phyloP scores from a whole-genome alignment of 2,888 invertebrate genomes.

The Heliconius sara region DNA sequence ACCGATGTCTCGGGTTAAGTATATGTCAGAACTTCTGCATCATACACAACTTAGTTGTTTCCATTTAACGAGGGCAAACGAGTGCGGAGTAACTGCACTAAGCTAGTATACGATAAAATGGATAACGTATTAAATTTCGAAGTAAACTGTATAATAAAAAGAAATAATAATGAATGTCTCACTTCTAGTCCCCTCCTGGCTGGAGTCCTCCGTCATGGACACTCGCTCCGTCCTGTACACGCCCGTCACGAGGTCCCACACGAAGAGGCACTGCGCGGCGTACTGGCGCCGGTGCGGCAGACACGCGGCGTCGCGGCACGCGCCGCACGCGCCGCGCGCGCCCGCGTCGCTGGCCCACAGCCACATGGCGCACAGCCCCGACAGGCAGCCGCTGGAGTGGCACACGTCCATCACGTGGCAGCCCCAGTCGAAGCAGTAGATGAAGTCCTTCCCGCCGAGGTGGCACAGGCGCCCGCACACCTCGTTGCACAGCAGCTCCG shows the following conservation, averaged over 20 bases:
- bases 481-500: slow-evolving; percentile 78
- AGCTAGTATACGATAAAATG: neutral
- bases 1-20: too few species aligned
- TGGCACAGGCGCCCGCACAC: slow-evolving; percentile 78
- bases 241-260: slow-evolving; percentile 80
- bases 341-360: slow-evolving; percentile 73
- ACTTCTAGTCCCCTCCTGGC: slow-evolving; percentile 78
- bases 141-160: neutral
- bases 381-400: slow-evolving; percentile 79
- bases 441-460: slow-evolving; percentile 73
- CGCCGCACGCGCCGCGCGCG: slow-evolving; percentile 53
- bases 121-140: neutral
- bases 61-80: too few species aligned
- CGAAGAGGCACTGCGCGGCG: slow-evolving; percentile 79
- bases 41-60: too few species aligned
- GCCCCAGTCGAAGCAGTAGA: slow-evolving; percentile 83
- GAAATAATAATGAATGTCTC: slow-evolving; percentile 33
- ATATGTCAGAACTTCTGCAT: too few species aligned
- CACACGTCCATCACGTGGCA: slow-evolving; percentile 82
- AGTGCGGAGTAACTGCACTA: too few species aligned
- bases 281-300: slow-evolving; percentile 75
- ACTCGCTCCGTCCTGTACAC: slow-evolving; percentile 78
- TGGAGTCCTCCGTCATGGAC: slow-evolving; percentile 77
- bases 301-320: slow-evolving; percentile 68
- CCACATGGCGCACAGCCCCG: slow-evolving; percentile 83